These are phyloP conservation scores for Sylvicapra grimmia DNA, from an alignment of 2,113 vertebrate genomes.

Conservation along the genomic window DNA sequence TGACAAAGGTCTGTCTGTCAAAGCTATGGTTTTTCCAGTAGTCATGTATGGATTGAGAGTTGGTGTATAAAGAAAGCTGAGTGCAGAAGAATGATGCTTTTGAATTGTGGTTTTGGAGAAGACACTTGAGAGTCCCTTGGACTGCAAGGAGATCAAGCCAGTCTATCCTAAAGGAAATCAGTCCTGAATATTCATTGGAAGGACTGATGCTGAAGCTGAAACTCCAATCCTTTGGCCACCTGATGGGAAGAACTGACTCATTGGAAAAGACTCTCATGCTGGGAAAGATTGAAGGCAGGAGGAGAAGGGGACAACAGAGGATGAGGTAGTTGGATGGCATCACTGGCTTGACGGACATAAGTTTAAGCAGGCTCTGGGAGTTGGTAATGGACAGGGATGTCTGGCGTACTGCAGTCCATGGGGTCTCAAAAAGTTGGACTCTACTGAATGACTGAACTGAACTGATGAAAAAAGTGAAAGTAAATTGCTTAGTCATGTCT, in stretches of 20 bases:
- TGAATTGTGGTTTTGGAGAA: not conserved
- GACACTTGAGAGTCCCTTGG: not conserved
- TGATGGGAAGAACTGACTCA: not conserved
- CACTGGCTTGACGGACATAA: not conserved
- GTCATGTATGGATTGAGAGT: not conserved
- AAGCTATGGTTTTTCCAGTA: not conserved
- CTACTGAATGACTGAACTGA: not conserved
- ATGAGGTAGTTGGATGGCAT: not conserved
- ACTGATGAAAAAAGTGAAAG: not conserved
- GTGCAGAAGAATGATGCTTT: not conserved
- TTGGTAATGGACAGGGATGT: not conserved
- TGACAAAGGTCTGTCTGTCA: not conserved
- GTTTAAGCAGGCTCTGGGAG: not conserved
- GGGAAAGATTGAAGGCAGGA: not conserved
- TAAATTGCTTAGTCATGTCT: not conserved
- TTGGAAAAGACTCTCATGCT: not conserved
- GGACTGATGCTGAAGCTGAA: not conserved
- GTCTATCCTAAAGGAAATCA: not conserved
- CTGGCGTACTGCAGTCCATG: not conserved
- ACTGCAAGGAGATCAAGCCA: not conserved
- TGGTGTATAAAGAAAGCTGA: not conserved
- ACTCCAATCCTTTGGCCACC: not conserved
- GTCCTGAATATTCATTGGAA: not conserved
- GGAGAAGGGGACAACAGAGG: not conserved
- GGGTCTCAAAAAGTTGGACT: not conserved